Percentiles rank a stretch among this genome's conserved stretches.
These are phyloP conservation scores for Catharus fuscescens DNA, from an alignment of 2,113 vertebrate genomes.

Conservation along the genomic window DNA sequence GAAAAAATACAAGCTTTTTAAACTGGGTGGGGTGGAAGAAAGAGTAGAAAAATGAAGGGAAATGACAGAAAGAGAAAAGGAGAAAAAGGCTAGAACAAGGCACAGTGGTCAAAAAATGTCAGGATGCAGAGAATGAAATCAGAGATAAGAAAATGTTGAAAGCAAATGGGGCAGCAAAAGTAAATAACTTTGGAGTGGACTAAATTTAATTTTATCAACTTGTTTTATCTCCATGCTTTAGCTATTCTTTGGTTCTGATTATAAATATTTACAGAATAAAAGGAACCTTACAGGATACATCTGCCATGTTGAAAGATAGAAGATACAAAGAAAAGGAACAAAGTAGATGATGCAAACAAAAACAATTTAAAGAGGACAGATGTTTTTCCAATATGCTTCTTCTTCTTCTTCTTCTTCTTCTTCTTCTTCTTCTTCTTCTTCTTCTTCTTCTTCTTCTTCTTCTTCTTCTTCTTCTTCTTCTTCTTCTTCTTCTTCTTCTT, in stretches of 20 bases:
- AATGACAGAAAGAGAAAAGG: neutral
- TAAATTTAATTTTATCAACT: neutral
- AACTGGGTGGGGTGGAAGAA: neutral
- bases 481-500: too few species aligned
- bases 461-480: too few species aligned
- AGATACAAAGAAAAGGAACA: neutral
- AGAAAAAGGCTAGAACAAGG: neutral
- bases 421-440: too few species aligned
- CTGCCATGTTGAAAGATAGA: neutral
- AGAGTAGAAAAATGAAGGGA: neutral
- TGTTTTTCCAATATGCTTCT: neutral
- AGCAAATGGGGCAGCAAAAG: neutral
- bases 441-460: too few species aligned
- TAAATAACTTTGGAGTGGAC: neutral
- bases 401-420: too few species aligned
- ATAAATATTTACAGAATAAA: neutral
- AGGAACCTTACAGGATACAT: neutral
- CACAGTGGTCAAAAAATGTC: neutral
- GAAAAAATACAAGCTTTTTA: neutral
- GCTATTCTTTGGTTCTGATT: neutral
- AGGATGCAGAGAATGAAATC: neutral
- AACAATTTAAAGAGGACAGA: neutral
- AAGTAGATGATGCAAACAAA: neutral
- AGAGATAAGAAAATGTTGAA: neutral
- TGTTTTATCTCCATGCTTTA: neutral